Evolutionary conservation across 2,888 invertebrate species (phyloP).

Genomic region (Nowickia ferox): DNA sequence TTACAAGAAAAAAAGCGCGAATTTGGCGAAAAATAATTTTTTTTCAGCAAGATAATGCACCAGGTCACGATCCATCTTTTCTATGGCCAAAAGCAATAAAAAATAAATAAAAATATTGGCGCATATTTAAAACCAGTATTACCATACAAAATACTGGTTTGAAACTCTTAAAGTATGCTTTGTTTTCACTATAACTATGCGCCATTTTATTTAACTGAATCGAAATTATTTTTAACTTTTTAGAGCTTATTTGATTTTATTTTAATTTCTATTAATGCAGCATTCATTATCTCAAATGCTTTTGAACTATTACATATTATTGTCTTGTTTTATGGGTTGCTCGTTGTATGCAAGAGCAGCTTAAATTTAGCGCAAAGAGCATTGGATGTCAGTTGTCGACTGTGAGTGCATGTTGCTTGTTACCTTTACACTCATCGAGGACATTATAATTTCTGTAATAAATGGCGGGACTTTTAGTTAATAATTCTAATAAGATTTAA

Average conservation of each 20-base stretch:
- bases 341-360: constrained; percentile 2
- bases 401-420: background rate
- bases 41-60: too few species aligned
- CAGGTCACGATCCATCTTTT: too few species aligned
- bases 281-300: constrained; percentile 40
- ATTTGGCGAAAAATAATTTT: too few species aligned
- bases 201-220: background rate
- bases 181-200: too few species aligned
- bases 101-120: too few species aligned
- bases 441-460: constrained; percentile 48
- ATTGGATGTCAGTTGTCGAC: background rate
- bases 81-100: too few species aligned
- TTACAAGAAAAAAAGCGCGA: too few species aligned
- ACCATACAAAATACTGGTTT: too few species aligned
- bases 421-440: constrained; percentile 62
- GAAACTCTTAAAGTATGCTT: too few species aligned
- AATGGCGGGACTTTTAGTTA: constrained; percentile 64
- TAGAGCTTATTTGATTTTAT: constrained; percentile 2
- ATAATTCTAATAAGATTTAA: constrained; percentile 63
- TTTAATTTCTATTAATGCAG: constrained; percentile 41
- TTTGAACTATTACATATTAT: background rate
- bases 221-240: constrained; percentile 14
- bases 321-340: constrained; percentile 7
- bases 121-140: too few species aligned
- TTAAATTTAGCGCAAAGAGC: constrained; percentile 13